Evolutionary conservation across 1,140 invertebrate species (phyloP).

Genomic region (Acromyrmex charruanus): DNA sequence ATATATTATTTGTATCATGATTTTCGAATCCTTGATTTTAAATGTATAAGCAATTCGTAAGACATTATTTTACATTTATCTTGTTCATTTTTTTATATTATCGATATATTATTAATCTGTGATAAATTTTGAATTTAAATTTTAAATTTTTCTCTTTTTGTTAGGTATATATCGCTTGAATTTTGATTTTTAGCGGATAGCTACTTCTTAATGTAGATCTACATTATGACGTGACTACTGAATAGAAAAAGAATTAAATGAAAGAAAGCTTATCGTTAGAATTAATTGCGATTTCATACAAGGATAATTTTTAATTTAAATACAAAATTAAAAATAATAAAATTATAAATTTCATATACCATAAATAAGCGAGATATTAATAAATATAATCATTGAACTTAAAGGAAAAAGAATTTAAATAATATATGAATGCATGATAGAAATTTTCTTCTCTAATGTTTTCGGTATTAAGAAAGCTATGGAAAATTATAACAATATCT

Average conservation of each 20-base stretch:
- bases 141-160: background rate
- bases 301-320: background rate
- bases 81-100: background rate
- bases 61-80: background rate
- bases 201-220: background rate
- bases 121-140: background rate
- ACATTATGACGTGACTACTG: background rate
- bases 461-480: background rate
- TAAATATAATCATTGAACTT: background rate
- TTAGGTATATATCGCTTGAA: background rate
- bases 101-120: background rate
- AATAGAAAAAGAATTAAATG: background rate
- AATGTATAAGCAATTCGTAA: background rate
- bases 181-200: constrained; percentile 3
- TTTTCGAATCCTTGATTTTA: background rate
- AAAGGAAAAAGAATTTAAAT: background rate
- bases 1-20: background rate
- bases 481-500: constrained; percentile 8
- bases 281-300: background rate
- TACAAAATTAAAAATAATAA: background rate
- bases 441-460: background rate
- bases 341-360: background rate
- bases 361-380: background rate
- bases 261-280: background rate
- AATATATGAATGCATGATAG: too few species aligned